Conservation (phyloP, 2,797 vertebrate genomes). For the Pogoniulus pusillus region DNA sequence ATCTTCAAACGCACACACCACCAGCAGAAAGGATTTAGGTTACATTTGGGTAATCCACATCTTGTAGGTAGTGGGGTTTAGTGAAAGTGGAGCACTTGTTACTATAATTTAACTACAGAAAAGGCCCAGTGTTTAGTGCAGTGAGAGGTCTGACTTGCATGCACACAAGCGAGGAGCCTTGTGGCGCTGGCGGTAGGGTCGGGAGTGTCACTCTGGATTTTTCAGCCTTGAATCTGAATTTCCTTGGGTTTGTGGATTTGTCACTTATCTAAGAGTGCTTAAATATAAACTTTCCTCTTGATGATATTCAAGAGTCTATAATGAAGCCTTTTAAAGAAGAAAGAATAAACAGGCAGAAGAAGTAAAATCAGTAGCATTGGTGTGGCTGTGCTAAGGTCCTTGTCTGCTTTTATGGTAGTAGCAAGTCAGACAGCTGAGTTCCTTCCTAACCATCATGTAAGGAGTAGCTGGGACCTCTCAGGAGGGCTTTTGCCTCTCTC, state of each 20-base stretch:
- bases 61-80: conserved; percentile 62
- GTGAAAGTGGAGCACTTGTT: conserved; percentile 63
- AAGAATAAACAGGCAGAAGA: neutral
- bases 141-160: neutral
- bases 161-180: conserved; percentile 1
- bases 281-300: neutral
- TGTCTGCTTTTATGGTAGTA: accelerated
- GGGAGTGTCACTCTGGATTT: conserved; percentile 54
- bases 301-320: neutral
- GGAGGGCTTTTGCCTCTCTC: neutral
- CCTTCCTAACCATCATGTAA: accelerated
- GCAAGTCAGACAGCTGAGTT: accelerated
- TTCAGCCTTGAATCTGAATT: conserved; percentile 12
- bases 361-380: accelerated
- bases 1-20: conserved; percentile 63
- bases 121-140: neutral
- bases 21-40: conserved; percentile 62
- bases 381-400: neutral
- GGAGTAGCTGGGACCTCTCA: neutral
- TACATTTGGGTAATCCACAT: conserved; percentile 66
- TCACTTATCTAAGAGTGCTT: neutral
- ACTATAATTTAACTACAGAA: conserved; percentile 58
- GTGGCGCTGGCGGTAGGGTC: neutral
- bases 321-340: neutral
- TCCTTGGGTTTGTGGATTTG: conserved; percentile 32